These are phyloP conservation scores for Aviceda subcristata DNA, from an alignment of 2,113 vertebrate species.

Conservation along the genomic window DNA sequence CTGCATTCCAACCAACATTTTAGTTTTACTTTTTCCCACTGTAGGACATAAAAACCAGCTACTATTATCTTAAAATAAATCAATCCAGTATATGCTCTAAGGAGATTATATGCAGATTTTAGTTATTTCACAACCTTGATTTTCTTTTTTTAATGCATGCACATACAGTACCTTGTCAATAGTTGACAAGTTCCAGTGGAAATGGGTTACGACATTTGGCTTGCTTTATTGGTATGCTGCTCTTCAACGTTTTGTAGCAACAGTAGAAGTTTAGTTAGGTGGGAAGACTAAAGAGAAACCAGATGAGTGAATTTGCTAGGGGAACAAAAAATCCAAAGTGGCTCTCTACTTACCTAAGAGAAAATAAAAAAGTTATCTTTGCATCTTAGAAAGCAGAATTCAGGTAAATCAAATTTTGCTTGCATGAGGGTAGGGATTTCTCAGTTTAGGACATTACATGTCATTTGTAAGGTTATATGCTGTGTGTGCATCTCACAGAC, in stretches of 20 bases:
- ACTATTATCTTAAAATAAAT: background rate
- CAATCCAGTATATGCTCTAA: background rate
- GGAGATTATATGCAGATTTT: background rate
- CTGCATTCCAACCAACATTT: background rate
- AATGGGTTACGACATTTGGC: background rate
- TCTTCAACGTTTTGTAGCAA: background rate
- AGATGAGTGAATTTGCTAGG: background rate
- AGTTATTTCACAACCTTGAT: background rate
- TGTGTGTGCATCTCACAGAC: background rate
- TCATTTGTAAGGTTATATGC: background rate
- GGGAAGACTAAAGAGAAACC: background rate
- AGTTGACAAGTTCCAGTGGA: background rate
- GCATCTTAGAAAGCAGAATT: background rate
- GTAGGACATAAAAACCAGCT: background rate
- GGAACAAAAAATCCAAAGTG: background rate
- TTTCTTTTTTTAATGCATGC: background rate
- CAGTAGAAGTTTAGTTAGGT: background rate
- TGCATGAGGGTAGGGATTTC: background rate
- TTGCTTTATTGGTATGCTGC: background rate
- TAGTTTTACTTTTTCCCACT: background rate
- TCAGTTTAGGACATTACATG: background rate
- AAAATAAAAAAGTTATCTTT: background rate
- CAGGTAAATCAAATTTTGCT: background rate
- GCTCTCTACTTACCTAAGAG: background rate
- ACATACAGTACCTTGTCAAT: background rate